Evolutionary conservation across 2,888 invertebrate species (phyloP), one percentile per base, ranked within the genome.

Genomic region (Drosophila pseudotalamancana): DNA sequence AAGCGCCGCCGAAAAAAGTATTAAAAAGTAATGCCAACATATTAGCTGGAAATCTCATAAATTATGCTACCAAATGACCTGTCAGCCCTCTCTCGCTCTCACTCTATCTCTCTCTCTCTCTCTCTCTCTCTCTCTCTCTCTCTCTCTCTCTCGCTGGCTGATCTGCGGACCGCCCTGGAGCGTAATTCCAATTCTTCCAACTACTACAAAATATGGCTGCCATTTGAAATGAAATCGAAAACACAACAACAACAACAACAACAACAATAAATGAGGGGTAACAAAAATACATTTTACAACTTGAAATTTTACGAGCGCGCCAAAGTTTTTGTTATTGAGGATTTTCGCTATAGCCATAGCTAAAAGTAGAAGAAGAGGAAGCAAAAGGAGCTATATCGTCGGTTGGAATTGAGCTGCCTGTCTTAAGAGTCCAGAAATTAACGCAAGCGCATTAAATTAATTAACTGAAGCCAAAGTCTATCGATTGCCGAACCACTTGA

Each of bases 41-140:
- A 87, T 88, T 88, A 84, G 82, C 81, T 72, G 72, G 88, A 89
- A 89, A 88, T 87, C 67, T 75, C 88, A 66, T 89, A 89, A 86
- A 89, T 89, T 86, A 81, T 76, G 16, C 64, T 49, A 23, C 62
- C 75, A 77, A 89, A 89, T 88, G 79, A 78, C 88, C 86, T 88
- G 88, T 78, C 89, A 86, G 48, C 23, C n/a, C n/a, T n/a, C n/a
- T n/a, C n/a, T n/a, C n/a, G n/a, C n/a, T n/a, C n/a, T n/a, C n/a
- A n/a, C n/a, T n/a, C n/a, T n/a, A n/a, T n/a, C n/a, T n/a, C n/a
- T n/a, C n/a, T n/a, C n/a, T n/a, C n/a, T n/a, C n/a, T n/a, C n/a
- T n/a, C n/a, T n/a, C n/a, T n/a, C n/a, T n/a, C n/a, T n/a, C n/a
- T n/a, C n/a, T n/a, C n/a, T n/a, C n/a, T n/a, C n/a, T n/a, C n/a